Conservation (phyloP, 2,797 vertebrate species). For the Oophaga sylvatica region DNA sequence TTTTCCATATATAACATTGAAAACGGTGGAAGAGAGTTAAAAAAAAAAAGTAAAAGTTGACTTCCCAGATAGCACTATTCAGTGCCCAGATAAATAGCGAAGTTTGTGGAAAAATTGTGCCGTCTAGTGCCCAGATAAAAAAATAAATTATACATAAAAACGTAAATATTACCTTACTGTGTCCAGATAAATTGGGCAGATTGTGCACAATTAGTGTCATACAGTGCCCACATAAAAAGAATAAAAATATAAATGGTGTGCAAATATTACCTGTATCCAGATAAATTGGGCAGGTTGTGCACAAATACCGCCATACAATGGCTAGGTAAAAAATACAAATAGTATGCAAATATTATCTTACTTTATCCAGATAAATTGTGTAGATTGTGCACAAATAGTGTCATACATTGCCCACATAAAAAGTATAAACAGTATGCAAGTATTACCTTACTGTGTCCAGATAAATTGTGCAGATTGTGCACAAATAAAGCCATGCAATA, state of each 20-base stretch:
- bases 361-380: background rate
- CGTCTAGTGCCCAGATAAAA: background rate
- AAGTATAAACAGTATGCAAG: background rate
- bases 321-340: background rate
- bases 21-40: background rate
- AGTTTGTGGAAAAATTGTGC: background rate
- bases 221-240: background rate
- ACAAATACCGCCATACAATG: background rate
- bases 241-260: no score
- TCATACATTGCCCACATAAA: background rate
- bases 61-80: background rate
- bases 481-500: background rate
- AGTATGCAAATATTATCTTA: background rate
- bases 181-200: background rate
- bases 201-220: background rate
- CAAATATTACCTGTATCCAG: background rate
- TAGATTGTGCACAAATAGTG: background rate
- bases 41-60: background rate
- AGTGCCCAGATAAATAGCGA: background rate
- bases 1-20: no score
- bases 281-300: background rate
- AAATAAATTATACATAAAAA: background rate
- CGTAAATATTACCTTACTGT: background rate
- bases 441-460: background rate
- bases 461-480: background rate